These are phyloP conservation scores for Pogona vitticeps DNA, from an alignment of 2,113 vertebrate genomes.

Conservation along the genomic window DNA sequence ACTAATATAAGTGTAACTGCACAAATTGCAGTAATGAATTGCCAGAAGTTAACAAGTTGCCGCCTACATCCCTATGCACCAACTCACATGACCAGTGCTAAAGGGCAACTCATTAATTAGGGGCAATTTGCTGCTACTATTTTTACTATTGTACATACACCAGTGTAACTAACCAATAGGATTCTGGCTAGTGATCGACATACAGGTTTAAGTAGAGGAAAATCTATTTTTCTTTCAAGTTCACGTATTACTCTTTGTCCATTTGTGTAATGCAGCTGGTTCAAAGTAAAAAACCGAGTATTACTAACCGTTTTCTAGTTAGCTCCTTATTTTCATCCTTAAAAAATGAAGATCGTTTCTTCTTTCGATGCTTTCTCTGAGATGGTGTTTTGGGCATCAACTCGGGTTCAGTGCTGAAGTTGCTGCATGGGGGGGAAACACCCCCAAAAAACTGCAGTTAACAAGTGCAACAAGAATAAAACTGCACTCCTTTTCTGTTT, in stretches of 20 bases:
- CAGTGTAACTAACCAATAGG: too few species aligned
- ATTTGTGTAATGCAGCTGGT: rapidly evolving
- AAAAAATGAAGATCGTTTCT: conserved; percentile 79
- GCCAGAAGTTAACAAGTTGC: too few species aligned
- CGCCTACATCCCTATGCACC: too few species aligned
- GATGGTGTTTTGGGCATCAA: conserved; percentile 93
- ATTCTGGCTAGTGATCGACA: not conserved
- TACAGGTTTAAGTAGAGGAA: not conserved
- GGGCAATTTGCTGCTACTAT: not conserved
- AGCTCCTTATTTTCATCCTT: conserved; percentile 77
- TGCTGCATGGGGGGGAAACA: conserved; percentile 68
- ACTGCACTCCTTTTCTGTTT: not conserved
- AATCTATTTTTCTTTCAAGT: not conserved
- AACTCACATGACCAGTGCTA: too few species aligned
- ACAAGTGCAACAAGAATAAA: not conserved
- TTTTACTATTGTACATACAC: not conserved
- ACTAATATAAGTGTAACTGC: too few species aligned
- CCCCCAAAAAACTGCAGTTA: not conserved
- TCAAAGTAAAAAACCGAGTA: not conserved
- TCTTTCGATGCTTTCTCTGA: conserved; percentile 85
- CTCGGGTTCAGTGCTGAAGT: conserved; percentile 87
- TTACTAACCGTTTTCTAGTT: conserved; percentile 78
- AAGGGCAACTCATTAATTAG: too few species aligned
- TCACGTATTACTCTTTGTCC: not conserved
- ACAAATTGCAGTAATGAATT: too few species aligned